Base-by-base conservation (phyloP, 2,113 vertebrate genomes). In the Macquaria ambigua region DNA sequence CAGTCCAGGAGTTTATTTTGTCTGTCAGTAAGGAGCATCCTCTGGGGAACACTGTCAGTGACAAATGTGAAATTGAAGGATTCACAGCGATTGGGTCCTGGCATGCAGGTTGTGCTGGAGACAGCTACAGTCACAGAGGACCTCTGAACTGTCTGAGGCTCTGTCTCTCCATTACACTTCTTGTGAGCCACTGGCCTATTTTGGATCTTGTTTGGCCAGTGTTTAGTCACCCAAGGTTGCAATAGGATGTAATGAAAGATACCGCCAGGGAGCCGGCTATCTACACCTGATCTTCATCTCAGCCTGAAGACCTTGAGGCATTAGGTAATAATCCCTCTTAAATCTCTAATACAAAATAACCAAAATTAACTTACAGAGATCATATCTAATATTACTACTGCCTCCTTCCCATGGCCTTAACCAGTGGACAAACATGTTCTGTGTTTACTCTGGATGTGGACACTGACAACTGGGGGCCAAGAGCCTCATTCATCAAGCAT, bases 51-150 rank as follows among this genome's bases (percentile, higher is more conserved):
- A 46, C 85, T 87, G 85, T 82, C 89, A 73, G 84, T 78, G 87
- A 91, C 90, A 89, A 92, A 92, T 75, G 84, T 25, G 74, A 91
- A 94, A 93, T 78, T 82, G 87, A 89, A 93, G 88, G 85, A 88
- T 90, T 94, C 74, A 71, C 71, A 39, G 53, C 31, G 23, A 92
- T 85, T 61, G 70, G 85, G 84, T 91, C 89, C 87, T 78, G 83
- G 50, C 72, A 79, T 80, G 75, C 52, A 79, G 81, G 83, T 66
- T 84, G 83, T 80, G 89, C 55, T 41, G 61, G 74, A 90, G 87
- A 90, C 31, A 21, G 79, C 25, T 62, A 14, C 58, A 50, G 84
- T 85, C 88, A 80, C 84, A 31, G 43, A 92, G 82, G 91, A 91
- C 90, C 75, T 63, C 81, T 71, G 79, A 85, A 89, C 83, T 86